phyloP scores from a whole-genome alignment of 2,888 invertebrate genomes.

The Heliconius hortense region DNA sequence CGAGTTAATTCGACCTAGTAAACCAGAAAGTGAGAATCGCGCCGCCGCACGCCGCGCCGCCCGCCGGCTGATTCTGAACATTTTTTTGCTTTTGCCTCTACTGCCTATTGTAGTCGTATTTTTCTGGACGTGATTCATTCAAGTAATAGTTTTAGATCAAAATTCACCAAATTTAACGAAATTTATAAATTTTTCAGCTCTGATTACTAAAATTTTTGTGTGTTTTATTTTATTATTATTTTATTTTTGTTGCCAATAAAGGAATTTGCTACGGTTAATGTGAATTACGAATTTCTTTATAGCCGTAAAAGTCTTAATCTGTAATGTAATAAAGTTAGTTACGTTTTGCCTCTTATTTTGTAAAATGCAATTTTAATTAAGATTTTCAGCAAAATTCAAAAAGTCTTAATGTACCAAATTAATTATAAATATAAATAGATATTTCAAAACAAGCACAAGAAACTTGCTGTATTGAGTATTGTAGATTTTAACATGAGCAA shows the following conservation, averaged over 20 bases:
- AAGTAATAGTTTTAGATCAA: constrained; percentile 9
- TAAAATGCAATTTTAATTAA: background rate
- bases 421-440: background rate
- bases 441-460: background rate
- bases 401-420: background rate
- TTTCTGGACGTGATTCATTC: constrained; percentile 41
- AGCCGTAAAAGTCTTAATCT: constrained; percentile 7
- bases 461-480: background rate
- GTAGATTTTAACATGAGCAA: background rate
- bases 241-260: constrained; percentile 3
- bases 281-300: constrained; percentile 18
- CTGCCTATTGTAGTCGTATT: constrained; percentile 49
- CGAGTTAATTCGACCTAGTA: constrained; percentile 71
- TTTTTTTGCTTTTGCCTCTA: constrained; percentile 59
- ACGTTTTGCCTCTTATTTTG: background rate
- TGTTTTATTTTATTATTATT: constrained; percentile 8
- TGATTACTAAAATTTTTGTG: constrained; percentile 5
- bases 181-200: constrained; percentile 15
- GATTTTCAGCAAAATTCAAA: background rate
- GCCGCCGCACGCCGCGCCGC: constrained; percentile 56
- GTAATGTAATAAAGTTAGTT: constrained; percentile 3
- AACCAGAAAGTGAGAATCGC: constrained; percentile 62
- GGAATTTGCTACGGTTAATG: background rate
- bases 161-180: constrained; percentile 18
- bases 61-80: constrained; percentile 54